Evolutionary conservation across 30 jellyfish, hydroid and myxozoan species (phyloP).

Genomic region (Haliclystus octoradiatus): DNA sequence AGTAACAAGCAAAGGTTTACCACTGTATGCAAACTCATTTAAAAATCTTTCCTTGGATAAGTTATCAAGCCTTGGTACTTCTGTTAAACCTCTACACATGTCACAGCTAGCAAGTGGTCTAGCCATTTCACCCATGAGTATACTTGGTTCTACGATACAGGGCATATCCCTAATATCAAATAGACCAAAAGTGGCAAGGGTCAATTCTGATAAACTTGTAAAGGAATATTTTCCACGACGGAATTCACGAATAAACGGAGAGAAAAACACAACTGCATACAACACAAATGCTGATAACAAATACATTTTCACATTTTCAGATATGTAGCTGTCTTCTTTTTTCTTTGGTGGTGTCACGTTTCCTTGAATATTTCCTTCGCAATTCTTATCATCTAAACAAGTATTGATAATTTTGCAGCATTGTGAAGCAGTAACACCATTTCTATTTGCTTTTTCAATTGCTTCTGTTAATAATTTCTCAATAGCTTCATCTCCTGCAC

Average conservation of each 20-base stretch:
- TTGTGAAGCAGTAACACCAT: conserved; percentile 9
- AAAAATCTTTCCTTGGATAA: conserved; percentile 52
- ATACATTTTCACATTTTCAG: not conserved
- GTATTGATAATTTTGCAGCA: not conserved
- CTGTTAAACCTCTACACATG: conserved; percentile 65
- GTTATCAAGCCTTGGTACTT: conserved; percentile 54
- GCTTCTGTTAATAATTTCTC: not conserved
- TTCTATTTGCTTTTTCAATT: conserved; percentile 9
- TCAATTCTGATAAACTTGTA: not conserved
- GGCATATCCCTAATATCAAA: no score
- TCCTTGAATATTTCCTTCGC: no score
- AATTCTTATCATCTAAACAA: conserved; percentile 3
- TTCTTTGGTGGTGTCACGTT: not conserved
- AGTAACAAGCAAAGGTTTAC: conserved; percentile 79
- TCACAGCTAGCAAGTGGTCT: conserved; percentile 63
- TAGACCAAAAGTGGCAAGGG: conserved; percentile 8
- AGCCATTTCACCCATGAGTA: conserved; percentile 28
- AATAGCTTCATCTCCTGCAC: not conserved
- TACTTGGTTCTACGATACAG: conserved; percentile 38
- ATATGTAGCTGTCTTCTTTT: no score
- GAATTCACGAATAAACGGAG: conserved; percentile 6
- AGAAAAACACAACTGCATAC: not conserved
- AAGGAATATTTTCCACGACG: conserved; percentile 6
- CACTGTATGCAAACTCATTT: conserved; percentile 66
- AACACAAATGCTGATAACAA: not conserved